These are phyloP conservation scores for Excalfactoria chinensis DNA, from an alignment of 2,113 vertebrate genomes.

Conservation along the genomic window DNA sequence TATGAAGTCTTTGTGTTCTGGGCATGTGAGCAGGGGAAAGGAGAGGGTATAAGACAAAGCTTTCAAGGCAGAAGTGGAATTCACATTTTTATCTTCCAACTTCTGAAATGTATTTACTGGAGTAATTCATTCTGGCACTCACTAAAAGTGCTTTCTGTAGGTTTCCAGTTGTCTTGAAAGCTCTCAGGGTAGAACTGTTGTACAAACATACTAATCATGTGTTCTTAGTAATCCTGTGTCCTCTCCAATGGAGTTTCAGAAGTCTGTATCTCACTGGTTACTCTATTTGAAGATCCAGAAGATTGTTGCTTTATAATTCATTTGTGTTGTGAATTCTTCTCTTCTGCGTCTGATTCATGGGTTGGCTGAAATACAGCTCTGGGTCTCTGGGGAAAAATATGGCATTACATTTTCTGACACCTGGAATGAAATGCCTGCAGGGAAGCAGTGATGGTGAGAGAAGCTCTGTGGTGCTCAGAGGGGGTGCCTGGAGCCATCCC, in stretches of 20 bases:
- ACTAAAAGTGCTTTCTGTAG: neutral
- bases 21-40: neutral
- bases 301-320: accelerated
- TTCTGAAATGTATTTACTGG: conserved; percentile 13
- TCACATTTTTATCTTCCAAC: neutral
- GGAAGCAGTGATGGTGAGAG: accelerated
- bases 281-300: neutral
- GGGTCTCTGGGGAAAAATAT: accelerated
- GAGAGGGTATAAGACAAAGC: neutral
- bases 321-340: neutral
- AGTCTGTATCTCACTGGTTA: neutral
- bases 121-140: neutral
- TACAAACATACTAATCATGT: neutral
- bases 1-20: neutral
- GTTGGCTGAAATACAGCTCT: neutral
- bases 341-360: neutral
- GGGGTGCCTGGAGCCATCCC: accelerated
- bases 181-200: neutral
- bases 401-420: accelerated
- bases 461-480: neutral
- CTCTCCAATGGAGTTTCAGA: neutral
- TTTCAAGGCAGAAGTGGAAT: neutral
- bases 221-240: neutral
- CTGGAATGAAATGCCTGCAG: accelerated
- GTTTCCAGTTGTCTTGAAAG: neutral